Evolutionary conservation across 2,888 invertebrate genomes (phyloP).

Genomic region (Synergus umbraculus): DNA sequence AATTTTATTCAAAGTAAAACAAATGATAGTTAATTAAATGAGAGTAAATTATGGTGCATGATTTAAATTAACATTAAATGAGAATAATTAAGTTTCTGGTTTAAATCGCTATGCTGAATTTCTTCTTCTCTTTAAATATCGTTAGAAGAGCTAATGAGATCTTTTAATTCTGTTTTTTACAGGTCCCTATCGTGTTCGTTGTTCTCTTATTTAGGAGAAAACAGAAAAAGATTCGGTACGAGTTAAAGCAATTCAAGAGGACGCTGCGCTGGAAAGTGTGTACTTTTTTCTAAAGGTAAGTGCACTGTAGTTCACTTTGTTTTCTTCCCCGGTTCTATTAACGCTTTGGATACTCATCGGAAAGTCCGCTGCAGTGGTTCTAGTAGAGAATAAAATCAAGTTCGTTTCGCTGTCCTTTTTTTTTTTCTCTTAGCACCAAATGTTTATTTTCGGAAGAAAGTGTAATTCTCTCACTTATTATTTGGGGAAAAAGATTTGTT

Average conservation of each 20-base stretch:
- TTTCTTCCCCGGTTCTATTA: background rate
- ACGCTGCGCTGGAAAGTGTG: background rate
- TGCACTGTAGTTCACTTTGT: background rate
- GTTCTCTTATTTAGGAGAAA: slow-evolving; percentile 3
- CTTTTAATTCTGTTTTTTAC: background rate
- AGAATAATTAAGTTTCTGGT: background rate
- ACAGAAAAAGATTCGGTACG: background rate
- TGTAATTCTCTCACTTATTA: background rate
- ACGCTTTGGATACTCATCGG: background rate
- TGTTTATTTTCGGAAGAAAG: background rate
- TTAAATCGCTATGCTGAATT: background rate
- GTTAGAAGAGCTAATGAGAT: slow-evolving; percentile 1
- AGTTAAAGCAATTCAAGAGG: slow-evolving; percentile 5
- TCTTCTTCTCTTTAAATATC: background rate
- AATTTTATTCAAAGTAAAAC: background rate
- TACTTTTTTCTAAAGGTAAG: slow-evolving; percentile 4
- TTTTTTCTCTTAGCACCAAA: background rate
- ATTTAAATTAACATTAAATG: background rate
- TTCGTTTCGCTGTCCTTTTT: background rate
- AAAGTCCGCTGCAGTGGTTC: background rate
- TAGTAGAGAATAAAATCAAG: background rate
- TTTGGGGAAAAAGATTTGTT: too few relatives aligned
- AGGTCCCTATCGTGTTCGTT: background rate
- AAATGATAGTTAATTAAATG: background rate
- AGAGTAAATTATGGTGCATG: background rate